These are phyloP conservation scores for Odontomachus brunneus DNA, from an alignment of 1,140 invertebrate species.

Conservation along the genomic window DNA sequence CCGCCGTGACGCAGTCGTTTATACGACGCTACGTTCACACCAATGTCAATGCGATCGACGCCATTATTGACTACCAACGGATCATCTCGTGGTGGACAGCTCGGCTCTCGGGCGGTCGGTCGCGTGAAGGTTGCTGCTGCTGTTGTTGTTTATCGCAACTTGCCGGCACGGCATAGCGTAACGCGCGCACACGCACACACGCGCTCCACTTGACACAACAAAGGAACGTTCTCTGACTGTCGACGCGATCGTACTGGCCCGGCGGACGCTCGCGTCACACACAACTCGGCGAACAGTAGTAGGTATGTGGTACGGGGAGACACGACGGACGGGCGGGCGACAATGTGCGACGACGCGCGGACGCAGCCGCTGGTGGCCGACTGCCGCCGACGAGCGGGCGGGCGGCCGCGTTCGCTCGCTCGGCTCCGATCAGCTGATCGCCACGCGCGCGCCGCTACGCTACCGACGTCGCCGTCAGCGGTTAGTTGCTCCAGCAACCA, in stretches of 20 bases:
- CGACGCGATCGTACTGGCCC: conserved; percentile 38
- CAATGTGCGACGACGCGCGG: conserved; percentile 38
- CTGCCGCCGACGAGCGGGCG: conserved; percentile 60
- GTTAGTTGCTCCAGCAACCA: conserved; percentile 2
- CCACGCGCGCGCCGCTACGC: conserved; percentile 80
- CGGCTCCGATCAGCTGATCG: conserved; percentile 82
- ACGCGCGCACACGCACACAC: conserved; percentile 3
- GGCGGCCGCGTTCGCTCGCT: conserved; percentile 42
- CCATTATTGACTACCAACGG: conserved; percentile 1
- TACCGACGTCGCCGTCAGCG: conserved; percentile 63
- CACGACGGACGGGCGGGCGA: conserved; percentile 35
- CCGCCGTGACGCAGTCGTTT: neutral
- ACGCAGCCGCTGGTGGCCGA: conserved; percentile 54
- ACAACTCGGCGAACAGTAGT: neutral
- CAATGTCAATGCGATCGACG: conserved; percentile 12
- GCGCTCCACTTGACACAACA: neutral
- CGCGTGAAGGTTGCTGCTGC: neutral
- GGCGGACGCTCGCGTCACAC: conserved; percentile 6
- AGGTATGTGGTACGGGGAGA: neutral
- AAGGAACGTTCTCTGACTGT: conserved; percentile 33
- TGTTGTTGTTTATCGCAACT: conserved; percentile 15
- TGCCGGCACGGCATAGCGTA: conserved; percentile 36
- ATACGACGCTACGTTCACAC: neutral
- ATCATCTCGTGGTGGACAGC: conserved; percentile 27
- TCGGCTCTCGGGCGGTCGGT: neutral